Conservation (phyloP, 2,797 vertebrate genomes). For the Muraenolepis orangiensis region DNA sequence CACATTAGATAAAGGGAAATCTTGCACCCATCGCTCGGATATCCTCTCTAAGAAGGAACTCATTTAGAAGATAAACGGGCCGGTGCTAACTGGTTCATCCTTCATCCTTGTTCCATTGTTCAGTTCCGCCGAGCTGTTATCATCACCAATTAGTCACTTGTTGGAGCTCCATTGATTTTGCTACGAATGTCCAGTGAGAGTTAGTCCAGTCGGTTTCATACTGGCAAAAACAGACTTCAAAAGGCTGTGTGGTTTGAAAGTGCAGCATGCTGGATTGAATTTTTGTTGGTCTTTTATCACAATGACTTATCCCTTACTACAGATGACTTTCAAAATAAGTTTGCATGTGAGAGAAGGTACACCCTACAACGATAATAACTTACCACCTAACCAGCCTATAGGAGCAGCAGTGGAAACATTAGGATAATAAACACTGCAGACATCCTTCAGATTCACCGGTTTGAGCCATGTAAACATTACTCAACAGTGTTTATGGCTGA, state of each 20-base stretch:
- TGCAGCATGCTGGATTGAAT: not conserved
- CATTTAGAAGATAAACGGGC: not conserved
- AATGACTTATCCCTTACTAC: not conserved
- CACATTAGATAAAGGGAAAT: not conserved
- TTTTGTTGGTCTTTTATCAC: not conserved
- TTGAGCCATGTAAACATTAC: not conserved
- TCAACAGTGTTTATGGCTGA: not conserved
- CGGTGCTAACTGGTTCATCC: not conserved
- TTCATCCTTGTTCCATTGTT: not conserved
- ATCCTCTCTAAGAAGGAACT: not conserved
- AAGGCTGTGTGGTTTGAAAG: not conserved
- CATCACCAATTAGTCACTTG: not conserved
- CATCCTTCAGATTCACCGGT: slow-evolving; percentile 9
- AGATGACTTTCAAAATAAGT: not conserved
- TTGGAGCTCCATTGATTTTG: slow-evolving; percentile 4
- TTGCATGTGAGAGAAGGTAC: not conserved
- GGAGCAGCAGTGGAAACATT: not conserved
- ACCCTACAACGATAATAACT: too few relatives aligned
- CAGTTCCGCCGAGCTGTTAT: not conserved
- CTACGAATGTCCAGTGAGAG: not conserved
- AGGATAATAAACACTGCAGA: not conserved
- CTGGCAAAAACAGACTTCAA: too few relatives aligned
- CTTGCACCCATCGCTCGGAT: not conserved
- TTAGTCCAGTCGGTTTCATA: too few relatives aligned
- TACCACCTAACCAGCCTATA: not conserved